Percentiles rank a stretch among this genome's conserved stretches.
phyloP scores from a whole-genome alignment of 2,113 vertebrate genomes.

The pig (Sus scrofa) region DNA sequence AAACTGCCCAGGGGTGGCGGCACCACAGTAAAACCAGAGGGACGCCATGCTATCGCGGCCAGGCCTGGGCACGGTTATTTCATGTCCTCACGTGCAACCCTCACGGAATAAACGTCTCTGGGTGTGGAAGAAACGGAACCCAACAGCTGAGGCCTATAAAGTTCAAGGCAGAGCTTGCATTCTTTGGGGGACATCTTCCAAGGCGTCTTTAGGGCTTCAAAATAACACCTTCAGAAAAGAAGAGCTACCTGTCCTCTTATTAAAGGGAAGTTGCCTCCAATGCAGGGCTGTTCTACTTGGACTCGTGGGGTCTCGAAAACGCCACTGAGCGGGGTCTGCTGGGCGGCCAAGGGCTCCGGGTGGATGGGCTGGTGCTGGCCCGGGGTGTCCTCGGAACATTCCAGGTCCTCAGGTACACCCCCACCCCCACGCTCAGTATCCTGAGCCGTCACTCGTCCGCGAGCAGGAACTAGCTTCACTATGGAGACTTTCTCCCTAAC shows the following conservation, averaged over 20 bases:
- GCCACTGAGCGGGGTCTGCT: not conserved
- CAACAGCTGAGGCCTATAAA: not conserved
- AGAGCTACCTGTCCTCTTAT: not conserved
- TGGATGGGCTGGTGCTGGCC: not conserved
- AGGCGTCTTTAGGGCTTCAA: not conserved
- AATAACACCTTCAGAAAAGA: not conserved
- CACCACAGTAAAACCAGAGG: not conserved
- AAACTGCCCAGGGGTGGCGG: not conserved
- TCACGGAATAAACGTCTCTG: not conserved
- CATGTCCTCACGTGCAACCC: too few relatives aligned
- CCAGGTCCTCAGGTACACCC: not conserved
- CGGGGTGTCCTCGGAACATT: not conserved
- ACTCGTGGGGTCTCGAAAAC: not conserved
- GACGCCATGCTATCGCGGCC: rapidly evolving
- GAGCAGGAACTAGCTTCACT: not conserved
- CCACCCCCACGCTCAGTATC: not conserved
- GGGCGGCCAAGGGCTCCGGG: not conserved
- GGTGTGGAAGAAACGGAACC: rapidly evolving
- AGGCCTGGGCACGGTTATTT: not conserved
- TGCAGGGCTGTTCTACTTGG: not conserved
- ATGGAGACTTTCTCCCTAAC: not conserved
- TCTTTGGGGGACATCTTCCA: not conserved
- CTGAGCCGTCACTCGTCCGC: not conserved
- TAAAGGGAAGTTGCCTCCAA: not conserved
- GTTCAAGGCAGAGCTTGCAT: not conserved